Evolutionary conservation across 2,888 invertebrate genomes (phyloP).

Genomic region (Drosophila colorata): DNA sequence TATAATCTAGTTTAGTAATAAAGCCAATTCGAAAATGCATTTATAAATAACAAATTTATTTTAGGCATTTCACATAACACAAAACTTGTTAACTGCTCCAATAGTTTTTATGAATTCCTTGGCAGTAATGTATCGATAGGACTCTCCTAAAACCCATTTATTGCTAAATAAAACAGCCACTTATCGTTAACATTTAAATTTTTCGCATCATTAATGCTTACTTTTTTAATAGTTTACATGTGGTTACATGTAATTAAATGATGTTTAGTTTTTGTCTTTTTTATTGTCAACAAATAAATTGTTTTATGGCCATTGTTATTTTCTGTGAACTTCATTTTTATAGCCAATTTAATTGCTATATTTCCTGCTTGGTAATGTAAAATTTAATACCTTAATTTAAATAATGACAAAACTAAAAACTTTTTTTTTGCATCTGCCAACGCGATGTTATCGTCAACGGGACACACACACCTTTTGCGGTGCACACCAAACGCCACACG

Average conservation of each 20-base stretch:
- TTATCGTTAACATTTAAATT: too few relatives aligned
- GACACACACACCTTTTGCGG: conserved; percentile 21
- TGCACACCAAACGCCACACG: background rate
- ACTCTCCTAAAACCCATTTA: too few relatives aligned
- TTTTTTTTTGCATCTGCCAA: conserved; percentile 53
- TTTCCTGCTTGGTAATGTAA: conserved; percentile 11
- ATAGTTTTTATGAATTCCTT: too few relatives aligned
- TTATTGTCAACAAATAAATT: background rate
- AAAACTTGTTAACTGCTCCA: too few relatives aligned
- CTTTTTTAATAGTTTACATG: background rate
- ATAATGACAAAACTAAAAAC: conserved; percentile 45
- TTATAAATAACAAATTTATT: too few relatives aligned
- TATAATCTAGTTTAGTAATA: too few relatives aligned
- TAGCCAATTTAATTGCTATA: conserved; percentile 13
- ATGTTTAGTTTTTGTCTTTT: background rate
- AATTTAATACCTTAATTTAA: conserved; percentile 39
- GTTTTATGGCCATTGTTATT: background rate
- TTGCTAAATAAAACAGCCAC: background rate
- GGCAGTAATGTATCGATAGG: too few relatives aligned
- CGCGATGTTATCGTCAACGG: conserved; percentile 17
- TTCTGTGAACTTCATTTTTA: conserved; percentile 3
- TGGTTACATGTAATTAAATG: background rate
- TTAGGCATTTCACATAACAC: too few relatives aligned
- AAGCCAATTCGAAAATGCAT: too few relatives aligned
- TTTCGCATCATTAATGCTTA: too few relatives aligned